These are phyloP conservation scores for Sesia bembeciformis DNA, from an alignment of 2,888 invertebrate species.

Conservation along the genomic window DNA sequence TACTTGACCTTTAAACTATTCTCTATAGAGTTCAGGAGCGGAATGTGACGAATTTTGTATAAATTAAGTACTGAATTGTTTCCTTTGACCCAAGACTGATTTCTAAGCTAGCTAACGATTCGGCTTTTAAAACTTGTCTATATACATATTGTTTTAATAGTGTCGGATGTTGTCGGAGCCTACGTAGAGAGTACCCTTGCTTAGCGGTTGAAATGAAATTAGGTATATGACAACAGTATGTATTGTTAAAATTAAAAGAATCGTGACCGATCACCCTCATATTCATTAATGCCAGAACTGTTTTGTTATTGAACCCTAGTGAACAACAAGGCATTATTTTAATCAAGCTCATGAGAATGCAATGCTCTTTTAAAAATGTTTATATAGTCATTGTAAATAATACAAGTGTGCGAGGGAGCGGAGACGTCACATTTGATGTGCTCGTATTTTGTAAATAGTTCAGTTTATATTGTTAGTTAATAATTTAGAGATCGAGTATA, in stretches of 20 bases:
- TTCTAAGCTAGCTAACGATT: slow-evolving; percentile 44
- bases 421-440: slow-evolving; percentile 49
- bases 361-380: slow-evolving; percentile 66
- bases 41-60: slow-evolving; percentile 30
- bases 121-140: slow-evolving; percentile 16
- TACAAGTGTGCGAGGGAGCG: slow-evolving; percentile 56
- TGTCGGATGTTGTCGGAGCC: not conserved
- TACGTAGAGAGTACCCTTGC: not conserved
- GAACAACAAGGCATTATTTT: slow-evolving; percentile 56
- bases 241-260: not conserved
- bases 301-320: not conserved
- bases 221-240: not conserved
- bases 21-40: slow-evolving; percentile 21
- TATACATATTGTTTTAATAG: not conserved
- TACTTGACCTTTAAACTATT: slow-evolving; percentile 20
- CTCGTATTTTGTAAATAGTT: slow-evolving; percentile 68
- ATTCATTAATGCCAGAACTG: not conserved
- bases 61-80: slow-evolving; percentile 39
- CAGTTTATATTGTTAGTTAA: slow-evolving; percentile 57
- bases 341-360: slow-evolving; percentile 65
- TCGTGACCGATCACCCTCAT: not conserved
- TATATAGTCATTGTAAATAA: slow-evolving; percentile 72
- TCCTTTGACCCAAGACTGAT: slow-evolving; percentile 66
- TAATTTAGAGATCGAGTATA: slow-evolving; percentile 64
- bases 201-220: not conserved